These are phyloP conservation scores for Linyphia triangularis DNA, from an alignment of 2,888 invertebrate species.

Conservation along the genomic window DNA sequence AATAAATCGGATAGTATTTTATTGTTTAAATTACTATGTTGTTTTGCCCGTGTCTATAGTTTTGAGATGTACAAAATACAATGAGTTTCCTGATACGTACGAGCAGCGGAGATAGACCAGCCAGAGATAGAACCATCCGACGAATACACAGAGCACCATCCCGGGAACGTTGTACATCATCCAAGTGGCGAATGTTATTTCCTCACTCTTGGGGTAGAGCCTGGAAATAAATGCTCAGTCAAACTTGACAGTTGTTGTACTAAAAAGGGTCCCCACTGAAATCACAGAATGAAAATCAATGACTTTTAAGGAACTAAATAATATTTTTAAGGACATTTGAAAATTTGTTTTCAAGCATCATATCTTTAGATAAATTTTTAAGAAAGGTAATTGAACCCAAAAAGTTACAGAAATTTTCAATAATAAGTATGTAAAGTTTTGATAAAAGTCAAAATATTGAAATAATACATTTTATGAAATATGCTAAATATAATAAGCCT, in stretches of 20 bases:
- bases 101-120: constrained; percentile 56
- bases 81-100: constrained; percentile 55
- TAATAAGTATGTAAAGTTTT: too few species aligned
- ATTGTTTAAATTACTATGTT: not conserved
- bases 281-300: too few species aligned
- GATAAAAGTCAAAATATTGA: too few species aligned
- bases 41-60: not conserved
- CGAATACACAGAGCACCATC: constrained; percentile 88
- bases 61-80: not conserved
- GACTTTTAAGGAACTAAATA: too few species aligned
- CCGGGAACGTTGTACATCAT: constrained; percentile 91
- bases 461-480: too few species aligned
- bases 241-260: not conserved
- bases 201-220: constrained; percentile 78
- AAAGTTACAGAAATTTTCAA: too few species aligned
- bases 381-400: too few species aligned
- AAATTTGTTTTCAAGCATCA: too few species aligned
- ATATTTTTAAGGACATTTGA: too few species aligned
- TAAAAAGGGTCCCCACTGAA: too few species aligned
- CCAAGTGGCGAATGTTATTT: constrained; percentile 90
- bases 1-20: not conserved
- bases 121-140: constrained; percentile 89
- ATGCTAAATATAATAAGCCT: too few species aligned
- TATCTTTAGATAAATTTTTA: too few species aligned
- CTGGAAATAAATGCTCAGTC: not conserved